Evolutionary conservation across 2,113 vertebrate genomes (phyloP), one percentile per base, ranked within the genome.

Genomic region (Nerophis ophidion): DNA sequence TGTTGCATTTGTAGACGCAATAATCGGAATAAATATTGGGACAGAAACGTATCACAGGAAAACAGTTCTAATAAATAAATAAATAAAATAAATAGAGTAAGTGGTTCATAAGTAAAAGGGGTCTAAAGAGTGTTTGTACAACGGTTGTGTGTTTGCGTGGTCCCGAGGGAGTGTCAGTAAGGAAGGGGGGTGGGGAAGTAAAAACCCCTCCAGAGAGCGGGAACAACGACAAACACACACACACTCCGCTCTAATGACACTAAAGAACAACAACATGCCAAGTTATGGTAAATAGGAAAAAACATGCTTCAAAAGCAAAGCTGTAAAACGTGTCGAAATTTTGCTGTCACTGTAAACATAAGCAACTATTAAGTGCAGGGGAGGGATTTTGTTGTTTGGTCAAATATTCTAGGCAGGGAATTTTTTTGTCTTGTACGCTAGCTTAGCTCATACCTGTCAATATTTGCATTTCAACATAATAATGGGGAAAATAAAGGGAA

Each of bases 71-170:
- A 42, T 67, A 48, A 68, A 80, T 80, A 80, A 81, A 84, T 85
- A 85, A 81, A 69, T 52, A 55, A 56, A 77, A 85, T 85, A 81
- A 81, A 81, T 71, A 74, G 63, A 72, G 44, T 45, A 36, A 49
- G 35, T 35, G 50, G 64, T 79, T 65, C 71, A 86, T 87, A 87
- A 86, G 79, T 88, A 81, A 86, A 81, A 84, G 65, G 77, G 75
- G 82, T 83, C 55, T 45, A 50, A 48, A 58, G 56, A 69, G 44
- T 63, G 63, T 49, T 60, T 62, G 67, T 35, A 55, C 15, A 9
- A 2, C 4, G 17, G 11, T 8, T 44, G 13, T 70, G 61, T 66
- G 46, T 57, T 61, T 48, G 48, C 57, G 66, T 63, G 44, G 54
- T 74, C 65, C 63, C 44, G 2, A n/a, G 65, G 64, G 67, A 45